Conservation (phyloP, 1,140 invertebrate genomes). For the Penaeus indicus region DNA sequence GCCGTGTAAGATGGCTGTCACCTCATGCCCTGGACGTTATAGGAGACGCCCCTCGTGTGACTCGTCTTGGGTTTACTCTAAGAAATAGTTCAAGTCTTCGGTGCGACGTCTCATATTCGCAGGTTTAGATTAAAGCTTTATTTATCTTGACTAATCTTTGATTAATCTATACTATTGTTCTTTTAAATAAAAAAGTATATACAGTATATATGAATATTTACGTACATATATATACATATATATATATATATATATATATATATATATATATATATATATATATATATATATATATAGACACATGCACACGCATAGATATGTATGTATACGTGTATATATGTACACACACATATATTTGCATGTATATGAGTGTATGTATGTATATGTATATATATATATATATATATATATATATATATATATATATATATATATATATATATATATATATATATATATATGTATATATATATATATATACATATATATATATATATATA, state of each 20-base stretch:
- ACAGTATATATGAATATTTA: too few species aligned
- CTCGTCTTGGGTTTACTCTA: too few species aligned
- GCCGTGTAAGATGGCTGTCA: too few species aligned
- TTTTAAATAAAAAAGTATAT: too few species aligned
- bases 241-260: background rate
- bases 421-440: constrained; percentile 1
- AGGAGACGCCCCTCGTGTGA: too few species aligned
- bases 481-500: constrained; percentile 6
- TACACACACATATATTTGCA: background rate
- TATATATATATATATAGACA: constrained; percentile 4
- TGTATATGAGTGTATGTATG: background rate
- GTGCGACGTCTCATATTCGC: too few species aligned
- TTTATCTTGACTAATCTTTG: too few species aligned
- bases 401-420: background rate
- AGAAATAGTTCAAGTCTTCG: too few species aligned
- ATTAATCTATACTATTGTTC: too few species aligned
- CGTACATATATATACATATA: too few species aligned
- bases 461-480: constrained; percentile 7
- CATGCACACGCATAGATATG: background rate
- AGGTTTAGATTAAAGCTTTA: too few species aligned
- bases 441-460: constrained; percentile 17
- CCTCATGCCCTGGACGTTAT: too few species aligned
- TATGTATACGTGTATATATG: background rate
- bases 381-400: background rate
- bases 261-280: constrained; percentile 15